phyloP scores from a whole-genome alignment of 2,113 vertebrate species.

The Sylvietta virens region DNA sequence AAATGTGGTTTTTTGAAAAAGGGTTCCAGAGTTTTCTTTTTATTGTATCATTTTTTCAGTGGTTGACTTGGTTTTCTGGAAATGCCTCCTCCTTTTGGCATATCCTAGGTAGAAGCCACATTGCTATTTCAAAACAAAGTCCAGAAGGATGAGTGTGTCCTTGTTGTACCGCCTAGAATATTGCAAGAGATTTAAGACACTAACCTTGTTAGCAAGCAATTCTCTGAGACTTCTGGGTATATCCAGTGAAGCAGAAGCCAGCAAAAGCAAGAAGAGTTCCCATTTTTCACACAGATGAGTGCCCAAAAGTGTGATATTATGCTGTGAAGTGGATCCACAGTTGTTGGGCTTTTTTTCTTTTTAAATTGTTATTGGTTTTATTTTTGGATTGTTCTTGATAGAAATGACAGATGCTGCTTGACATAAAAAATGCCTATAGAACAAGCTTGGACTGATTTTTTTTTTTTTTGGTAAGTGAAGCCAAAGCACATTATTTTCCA shows the following conservation, averaged over 20 bases:
- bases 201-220: not conserved
- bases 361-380: not conserved
- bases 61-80: not conserved
- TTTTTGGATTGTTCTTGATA: not conserved
- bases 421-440: not conserved
- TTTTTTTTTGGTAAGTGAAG: not conserved
- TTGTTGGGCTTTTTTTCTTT: not conserved
- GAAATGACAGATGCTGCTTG: not conserved
- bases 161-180: not conserved
- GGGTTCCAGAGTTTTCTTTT: not conserved
- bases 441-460: not conserved
- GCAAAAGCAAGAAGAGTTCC: not conserved
- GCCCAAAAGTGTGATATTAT: not conserved
- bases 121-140: not conserved
- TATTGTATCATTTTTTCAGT: rapidly evolving
- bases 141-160: not conserved
- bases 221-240: not conserved
- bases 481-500: not conserved
- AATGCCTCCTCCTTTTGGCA: not conserved
- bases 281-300: not conserved
- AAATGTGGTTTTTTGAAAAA: not conserved
- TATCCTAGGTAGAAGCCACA: not conserved
- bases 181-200: not conserved
- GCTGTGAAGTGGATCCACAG: not conserved
- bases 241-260: not conserved